Base-by-base conservation (phyloP, 2,888 invertebrate genomes). In the Octonoba sinensis region DNA sequence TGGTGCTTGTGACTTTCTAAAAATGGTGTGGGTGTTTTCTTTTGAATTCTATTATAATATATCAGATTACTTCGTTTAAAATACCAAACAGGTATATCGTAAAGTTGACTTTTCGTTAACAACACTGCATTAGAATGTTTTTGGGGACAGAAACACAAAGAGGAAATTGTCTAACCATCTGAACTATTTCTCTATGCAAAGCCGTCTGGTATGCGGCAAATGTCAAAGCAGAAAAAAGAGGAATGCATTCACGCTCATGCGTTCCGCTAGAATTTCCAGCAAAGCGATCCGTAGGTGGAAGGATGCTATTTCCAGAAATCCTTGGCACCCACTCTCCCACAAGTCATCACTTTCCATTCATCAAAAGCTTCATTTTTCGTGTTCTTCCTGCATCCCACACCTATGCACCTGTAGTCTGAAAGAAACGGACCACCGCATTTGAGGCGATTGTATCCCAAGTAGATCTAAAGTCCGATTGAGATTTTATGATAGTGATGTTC, bases 311-410 rank as follows among this genome's bases (percentile, higher is more conserved):
- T 77, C 54, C 12, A 77, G 70, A 54, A 54, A 64, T 56, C 46
- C 69, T 64, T 77, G 77, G 77, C 77, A 70, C 70, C 57, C 46
- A 20, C 24, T 47, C 18, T 69, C 67, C 70, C 77, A 77, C 47
- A 70, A 77, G 77, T 70, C 77, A 64, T 67, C 56, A 27, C 64
- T 64, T 70, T 77, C 65, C 77, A 77, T 77, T 77, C 77, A 77
- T 77, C 77, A 77, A 77, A 62, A 24, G 60, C 27, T 60, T 27
- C 36, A 60, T 60, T 27, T 24, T 27, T 27, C 27, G 13, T 60
- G 15, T 60, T 12, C 27, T 60, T 60, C 36, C 36, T 18, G 24
- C 36, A 1, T 27, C 24, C 36, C n/a, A 27, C 36, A 60, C 60
- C n/a, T 16, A 60, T 16, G 27, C 60, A 60, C 60, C 27, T 60